phyloP scores from a whole-genome alignment of 1,140 invertebrate species.

The Lepeophtheirus salmonis region DNA sequence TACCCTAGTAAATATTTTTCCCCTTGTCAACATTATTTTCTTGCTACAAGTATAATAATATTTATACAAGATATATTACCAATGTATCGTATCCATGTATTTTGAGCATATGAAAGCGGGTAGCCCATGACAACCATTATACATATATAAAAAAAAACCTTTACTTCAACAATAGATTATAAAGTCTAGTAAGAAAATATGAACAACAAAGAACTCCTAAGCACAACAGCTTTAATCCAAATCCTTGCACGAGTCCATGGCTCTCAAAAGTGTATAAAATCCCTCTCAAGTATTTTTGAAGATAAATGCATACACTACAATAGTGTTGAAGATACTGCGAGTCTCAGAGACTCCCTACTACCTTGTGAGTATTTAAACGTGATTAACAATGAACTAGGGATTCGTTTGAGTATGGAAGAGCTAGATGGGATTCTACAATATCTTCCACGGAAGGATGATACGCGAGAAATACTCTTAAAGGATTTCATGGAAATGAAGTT shows the following conservation, averaged over 20 bases:
- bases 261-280: not conserved
- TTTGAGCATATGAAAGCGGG: too few relatives aligned
- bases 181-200: too few relatives aligned
- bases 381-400: not conserved
- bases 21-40: too few relatives aligned
- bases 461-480: not conserved
- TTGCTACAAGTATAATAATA: too few relatives aligned
- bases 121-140: too few relatives aligned
- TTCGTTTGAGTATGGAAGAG: not conserved
- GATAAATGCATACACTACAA: not conserved
- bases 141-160: too few relatives aligned
- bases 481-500: not conserved
- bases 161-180: too few relatives aligned
- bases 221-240: not conserved
- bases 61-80: too few relatives aligned
- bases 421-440: not conserved
- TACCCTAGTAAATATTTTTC: too few relatives aligned
- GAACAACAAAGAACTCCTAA: not conserved
- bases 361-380: not conserved
- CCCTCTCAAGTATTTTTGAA: not conserved
- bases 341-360: not conserved
- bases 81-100: too few relatives aligned
- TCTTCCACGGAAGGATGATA: not conserved
- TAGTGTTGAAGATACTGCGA: too few relatives aligned
- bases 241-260: not conserved